Conservation (phyloP, 2,113 vertebrate genomes). For the Fukomys damarensis region DNA sequence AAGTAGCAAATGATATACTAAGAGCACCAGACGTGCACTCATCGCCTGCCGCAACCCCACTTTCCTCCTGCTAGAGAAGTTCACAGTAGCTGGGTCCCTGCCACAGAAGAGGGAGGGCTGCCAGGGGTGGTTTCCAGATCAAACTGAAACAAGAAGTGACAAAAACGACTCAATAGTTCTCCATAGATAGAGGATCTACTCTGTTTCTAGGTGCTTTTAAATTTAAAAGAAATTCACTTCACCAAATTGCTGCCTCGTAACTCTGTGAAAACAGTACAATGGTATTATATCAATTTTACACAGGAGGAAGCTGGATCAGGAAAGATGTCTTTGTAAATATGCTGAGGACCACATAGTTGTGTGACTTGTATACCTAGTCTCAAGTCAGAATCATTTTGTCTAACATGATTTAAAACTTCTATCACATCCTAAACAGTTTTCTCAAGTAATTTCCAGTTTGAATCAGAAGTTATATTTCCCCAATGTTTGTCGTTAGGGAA, state of each 20-base stretch:
- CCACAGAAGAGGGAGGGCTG: not conserved
- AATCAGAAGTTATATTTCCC: slow-evolving; percentile 1
- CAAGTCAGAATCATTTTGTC: slow-evolving; percentile 5
- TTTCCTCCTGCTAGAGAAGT: not conserved
- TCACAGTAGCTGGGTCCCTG: fast-evolving
- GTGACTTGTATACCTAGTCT: not conserved
- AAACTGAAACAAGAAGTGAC: not conserved
- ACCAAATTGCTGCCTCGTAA: not conserved
- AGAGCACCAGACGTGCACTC: not conserved
- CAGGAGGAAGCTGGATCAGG: not conserved
- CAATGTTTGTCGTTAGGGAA: not conserved
- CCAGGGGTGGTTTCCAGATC: not conserved
- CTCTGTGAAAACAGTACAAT: not conserved
- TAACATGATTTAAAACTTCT: not conserved
- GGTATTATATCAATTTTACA: not conserved
- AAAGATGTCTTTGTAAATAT: not conserved
- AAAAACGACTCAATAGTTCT: not conserved
- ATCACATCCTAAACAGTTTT: not conserved
- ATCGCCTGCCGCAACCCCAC: not conserved
- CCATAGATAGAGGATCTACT: not conserved
- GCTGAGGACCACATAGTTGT: not conserved
- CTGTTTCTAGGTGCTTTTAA: not conserved
- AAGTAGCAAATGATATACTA: not conserved
- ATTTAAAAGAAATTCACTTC: not conserved
- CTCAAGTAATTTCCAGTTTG: slow-evolving; percentile 12